Evolutionary conservation across 2,888 invertebrate genomes (phyloP).

Genomic region (Polydrusus cervinus): DNA sequence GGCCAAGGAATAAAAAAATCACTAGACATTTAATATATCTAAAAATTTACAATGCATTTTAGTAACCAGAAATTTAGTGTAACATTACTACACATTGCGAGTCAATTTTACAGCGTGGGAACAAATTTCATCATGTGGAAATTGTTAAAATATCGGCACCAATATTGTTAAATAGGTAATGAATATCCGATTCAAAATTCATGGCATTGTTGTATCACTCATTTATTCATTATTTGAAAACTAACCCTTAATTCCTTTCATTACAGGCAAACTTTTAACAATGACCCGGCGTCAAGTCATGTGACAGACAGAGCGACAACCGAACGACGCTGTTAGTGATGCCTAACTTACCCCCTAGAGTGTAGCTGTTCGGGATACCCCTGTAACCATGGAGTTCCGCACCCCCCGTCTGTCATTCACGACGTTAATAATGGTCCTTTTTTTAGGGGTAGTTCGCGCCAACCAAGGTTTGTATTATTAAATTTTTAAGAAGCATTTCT

Average conservation of each 20-base stretch:
- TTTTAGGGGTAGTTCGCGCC: slow-evolving; percentile 50
- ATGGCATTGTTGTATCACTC: no score
- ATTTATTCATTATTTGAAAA: slow-evolving; percentile 13
- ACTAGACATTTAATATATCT: no score
- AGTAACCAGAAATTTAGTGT: no score
- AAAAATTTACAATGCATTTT: no score
- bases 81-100: no score
- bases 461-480: slow-evolving; percentile 53
- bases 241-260: slow-evolving; percentile 38
- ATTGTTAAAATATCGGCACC: no score
- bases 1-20: no score
- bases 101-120: no score
- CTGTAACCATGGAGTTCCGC: slow-evolving; percentile 49
- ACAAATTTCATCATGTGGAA: no score
- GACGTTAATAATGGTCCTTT: slow-evolving; percentile 52
- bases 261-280: slow-evolving; percentile 48
- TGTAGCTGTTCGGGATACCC: slow-evolving; percentile 45
- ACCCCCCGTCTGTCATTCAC: slow-evolving; percentile 48
- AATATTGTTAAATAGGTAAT: no score
- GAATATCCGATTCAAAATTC: no score
- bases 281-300: slow-evolving; percentile 45
- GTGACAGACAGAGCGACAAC: slow-evolving; percentile 50
- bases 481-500: slow-evolving; percentile 46
- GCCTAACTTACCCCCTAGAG: slow-evolving; percentile 42
- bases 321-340: slow-evolving; percentile 48